These are phyloP conservation scores for Mycalesis mineus DNA, from an alignment of 2,888 invertebrate genomes.

Conservation along the genomic window DNA sequence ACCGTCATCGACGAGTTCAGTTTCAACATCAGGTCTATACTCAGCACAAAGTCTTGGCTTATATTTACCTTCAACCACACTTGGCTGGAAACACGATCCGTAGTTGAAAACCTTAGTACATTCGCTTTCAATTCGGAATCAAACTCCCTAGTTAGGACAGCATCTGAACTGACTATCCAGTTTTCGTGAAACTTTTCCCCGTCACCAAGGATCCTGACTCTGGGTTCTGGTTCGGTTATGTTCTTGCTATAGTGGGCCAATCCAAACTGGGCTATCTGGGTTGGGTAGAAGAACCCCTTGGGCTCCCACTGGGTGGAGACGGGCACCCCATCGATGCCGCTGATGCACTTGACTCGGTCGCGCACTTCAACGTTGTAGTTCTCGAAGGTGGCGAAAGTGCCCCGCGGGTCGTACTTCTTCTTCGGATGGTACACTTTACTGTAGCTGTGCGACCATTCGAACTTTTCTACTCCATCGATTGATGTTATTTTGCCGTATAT, in stretches of 20 bases:
- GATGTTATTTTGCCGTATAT: constrained; percentile 84
- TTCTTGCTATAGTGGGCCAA: constrained; percentile 98
- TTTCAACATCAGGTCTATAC: constrained; percentile 83
- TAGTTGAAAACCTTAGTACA: constrained; percentile 85
- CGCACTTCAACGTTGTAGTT: constrained; percentile 98
- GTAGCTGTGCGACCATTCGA: constrained; percentile 97
- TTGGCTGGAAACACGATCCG: constrained; percentile 82
- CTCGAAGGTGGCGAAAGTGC: constrained; percentile 97
- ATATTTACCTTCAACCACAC: constrained; percentile 79
- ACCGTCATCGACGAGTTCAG: constrained; percentile 91
- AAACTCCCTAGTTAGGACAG: constrained; percentile 80
- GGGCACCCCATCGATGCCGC: constrained; percentile 95
- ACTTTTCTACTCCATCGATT: constrained; percentile 85
- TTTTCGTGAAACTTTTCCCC: constrained; percentile 81
- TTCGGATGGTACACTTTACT: constrained; percentile 93
- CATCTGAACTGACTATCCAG: constrained; percentile 87
- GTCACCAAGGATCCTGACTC: constrained; percentile 84
- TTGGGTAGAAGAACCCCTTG: constrained; percentile 97
- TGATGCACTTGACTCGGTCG: constrained; percentile 97
- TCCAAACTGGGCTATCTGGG: constrained; percentile 99
- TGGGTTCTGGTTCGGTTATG: constrained; percentile 89
- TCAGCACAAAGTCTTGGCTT: constrained; percentile 84
- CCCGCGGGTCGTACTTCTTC: constrained; percentile 91
- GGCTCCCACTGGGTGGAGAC: constrained; percentile 98
- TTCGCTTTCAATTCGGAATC: constrained; percentile 79